Percentiles rank a stretch among this genome's conserved stretches.
Conservation (phyloP, 2,113 vertebrate genomes). For the Opisthocomus hoazin region DNA sequence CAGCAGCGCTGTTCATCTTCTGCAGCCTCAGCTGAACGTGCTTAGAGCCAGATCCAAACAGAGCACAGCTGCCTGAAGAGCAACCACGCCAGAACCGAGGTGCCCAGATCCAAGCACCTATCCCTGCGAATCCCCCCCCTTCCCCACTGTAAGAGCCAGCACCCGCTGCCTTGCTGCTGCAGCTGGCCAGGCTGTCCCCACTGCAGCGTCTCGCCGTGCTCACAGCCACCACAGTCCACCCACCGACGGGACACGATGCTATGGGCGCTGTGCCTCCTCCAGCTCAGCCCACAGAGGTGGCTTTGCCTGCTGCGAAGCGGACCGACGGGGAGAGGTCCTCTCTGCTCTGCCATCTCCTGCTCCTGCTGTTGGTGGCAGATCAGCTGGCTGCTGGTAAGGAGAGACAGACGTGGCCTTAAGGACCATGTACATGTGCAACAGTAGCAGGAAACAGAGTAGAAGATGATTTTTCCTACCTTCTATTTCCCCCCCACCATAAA, state of each 20-base stretch:
- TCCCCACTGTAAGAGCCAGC: background rate
- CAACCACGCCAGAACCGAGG: background rate
- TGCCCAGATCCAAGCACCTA: background rate
- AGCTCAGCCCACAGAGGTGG: background rate
- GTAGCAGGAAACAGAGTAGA: background rate
- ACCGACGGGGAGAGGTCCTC: rapidly evolving
- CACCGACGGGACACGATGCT: too few relatives aligned
- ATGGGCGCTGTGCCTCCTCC: background rate
- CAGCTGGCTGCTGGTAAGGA: background rate
- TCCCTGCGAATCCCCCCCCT: background rate
- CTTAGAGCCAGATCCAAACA: background rate
- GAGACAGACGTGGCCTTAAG: background rate
- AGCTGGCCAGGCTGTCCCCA: rapidly evolving
- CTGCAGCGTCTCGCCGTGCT: too few relatives aligned
- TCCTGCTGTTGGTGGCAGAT: background rate
- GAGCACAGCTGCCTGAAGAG: background rate
- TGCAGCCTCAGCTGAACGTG: background rate
- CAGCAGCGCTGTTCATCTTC: background rate
- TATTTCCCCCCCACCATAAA: rapidly evolving
- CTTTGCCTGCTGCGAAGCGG: background rate
- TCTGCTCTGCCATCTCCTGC: background rate
- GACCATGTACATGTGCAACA: rapidly evolving
- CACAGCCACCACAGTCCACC: too few relatives aligned
- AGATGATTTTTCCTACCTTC: background rate
- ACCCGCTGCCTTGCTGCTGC: background rate